These are phyloP conservation scores for Drosophila insularis DNA, from an alignment of 1,140 invertebrate species.

Conservation along the genomic window DNA sequence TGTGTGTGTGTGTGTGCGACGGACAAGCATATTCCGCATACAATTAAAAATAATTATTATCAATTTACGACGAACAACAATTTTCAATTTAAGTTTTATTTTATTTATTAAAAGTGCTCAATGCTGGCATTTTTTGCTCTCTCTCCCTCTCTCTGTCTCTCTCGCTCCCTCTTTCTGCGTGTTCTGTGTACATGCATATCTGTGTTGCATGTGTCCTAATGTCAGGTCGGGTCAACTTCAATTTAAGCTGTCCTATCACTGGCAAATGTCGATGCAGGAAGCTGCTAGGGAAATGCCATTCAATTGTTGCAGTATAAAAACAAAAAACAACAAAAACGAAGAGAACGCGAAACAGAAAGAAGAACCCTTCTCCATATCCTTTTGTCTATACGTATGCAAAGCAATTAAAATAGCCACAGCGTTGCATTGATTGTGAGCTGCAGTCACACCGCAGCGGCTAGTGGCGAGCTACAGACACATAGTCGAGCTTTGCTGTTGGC, in stretches of 20 bases:
- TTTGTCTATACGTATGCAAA: constrained; percentile 35
- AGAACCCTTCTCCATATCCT: constrained; percentile 1
- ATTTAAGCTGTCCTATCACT: constrained; percentile 6
- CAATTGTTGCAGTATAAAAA: constrained; percentile 2
- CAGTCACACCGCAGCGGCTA: not conserved
- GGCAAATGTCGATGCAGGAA: constrained; percentile 1
- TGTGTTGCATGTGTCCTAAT: constrained; percentile 22
- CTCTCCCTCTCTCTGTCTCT: not conserved
- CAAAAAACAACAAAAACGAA: not conserved
- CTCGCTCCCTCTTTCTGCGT: not conserved
- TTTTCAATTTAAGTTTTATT: constrained; percentile 74
- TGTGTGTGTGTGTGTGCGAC: not conserved
- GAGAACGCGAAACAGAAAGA: not conserved
- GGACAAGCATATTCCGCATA: constrained; percentile 44
- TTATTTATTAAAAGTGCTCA: constrained; percentile 49
- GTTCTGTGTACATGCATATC: too few species aligned
- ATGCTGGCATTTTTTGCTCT: not conserved
- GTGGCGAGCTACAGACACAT: not conserved
- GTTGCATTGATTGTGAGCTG: constrained; percentile 31
- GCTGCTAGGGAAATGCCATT: constrained; percentile 5
- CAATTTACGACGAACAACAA: constrained; percentile 75
- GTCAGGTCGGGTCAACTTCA: constrained; percentile 2
- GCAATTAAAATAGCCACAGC: constrained; percentile 55
- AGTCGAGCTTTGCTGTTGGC: not conserved
- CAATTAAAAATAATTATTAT: constrained; percentile 78